phyloP scores from a whole-genome alignment of 2,113 vertebrate species.

The Phrynosoma platyrhinos region DNA sequence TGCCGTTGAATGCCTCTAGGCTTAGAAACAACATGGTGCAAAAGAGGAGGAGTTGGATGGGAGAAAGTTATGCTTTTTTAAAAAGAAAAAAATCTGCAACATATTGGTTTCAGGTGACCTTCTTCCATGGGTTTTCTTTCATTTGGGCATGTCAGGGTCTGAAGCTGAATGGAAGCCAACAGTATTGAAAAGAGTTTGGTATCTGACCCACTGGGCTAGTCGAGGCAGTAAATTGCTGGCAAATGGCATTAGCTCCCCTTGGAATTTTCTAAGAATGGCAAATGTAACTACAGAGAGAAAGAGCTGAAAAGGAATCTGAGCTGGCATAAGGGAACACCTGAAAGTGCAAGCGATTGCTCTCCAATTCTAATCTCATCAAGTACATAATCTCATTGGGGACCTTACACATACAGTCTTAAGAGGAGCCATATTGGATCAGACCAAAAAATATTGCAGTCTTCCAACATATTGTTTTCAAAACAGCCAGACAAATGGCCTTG shows the following conservation, averaged over 20 bases:
- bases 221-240: constrained; percentile 50
- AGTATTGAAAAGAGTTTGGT: constrained; percentile 36
- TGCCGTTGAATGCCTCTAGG: constrained; percentile 76
- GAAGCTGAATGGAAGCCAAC: constrained; percentile 25
- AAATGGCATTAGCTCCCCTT: rapidly evolving
- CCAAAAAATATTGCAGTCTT: neutral
- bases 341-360: neutral
- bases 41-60: constrained; percentile 52
- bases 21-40: constrained; percentile 70
- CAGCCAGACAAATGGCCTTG: neutral
- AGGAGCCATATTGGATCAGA: neutral
- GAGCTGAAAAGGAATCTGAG: neutral
- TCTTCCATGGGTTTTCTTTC: constrained; percentile 44
- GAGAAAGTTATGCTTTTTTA: neutral
- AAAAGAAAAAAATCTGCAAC: constrained; percentile 7
- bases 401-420: neutral
- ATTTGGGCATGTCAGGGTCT: constrained; percentile 58
- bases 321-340: neutral
- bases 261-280: constrained; percentile 3
- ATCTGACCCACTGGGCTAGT: constrained; percentile 59
- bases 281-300: neutral
- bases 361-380: neutral
- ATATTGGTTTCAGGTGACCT: constrained; percentile 74
- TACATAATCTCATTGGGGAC: no score
- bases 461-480: neutral